Percentiles rank a stretch among this genome's conserved stretches.
phyloP scores from a whole-genome alignment of 2,888 invertebrate genomes.

The Apodemia zela region DNA sequence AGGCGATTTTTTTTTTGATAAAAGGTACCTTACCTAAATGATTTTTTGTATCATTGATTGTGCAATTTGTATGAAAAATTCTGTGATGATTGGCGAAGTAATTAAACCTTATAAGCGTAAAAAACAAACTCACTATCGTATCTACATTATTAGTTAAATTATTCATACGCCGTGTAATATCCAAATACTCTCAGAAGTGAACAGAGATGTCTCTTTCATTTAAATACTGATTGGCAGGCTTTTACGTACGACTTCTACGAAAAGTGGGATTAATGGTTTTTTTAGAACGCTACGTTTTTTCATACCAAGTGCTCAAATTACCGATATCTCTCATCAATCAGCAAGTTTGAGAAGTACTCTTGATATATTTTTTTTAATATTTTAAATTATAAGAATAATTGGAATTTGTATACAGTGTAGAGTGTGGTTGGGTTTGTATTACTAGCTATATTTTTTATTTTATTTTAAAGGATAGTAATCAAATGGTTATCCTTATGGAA shows the following conservation, averaged over 20 bases:
- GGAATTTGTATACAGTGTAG: too few relatives aligned
- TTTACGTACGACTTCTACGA: not conserved
- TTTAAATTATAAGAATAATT: not conserved
- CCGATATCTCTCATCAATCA: not conserved
- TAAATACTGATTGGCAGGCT: conserved; percentile 3
- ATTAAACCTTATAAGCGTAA: too few relatives aligned
- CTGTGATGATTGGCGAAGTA: too few relatives aligned
- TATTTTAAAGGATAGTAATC: too few relatives aligned
- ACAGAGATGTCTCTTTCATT: not conserved
- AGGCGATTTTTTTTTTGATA: too few relatives aligned
- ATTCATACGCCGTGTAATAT: not conserved
- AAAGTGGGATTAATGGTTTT: not conserved
- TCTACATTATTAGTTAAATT: not conserved
- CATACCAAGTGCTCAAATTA: not conserved
- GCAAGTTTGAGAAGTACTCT: not conserved
- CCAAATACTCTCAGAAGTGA: not conserved
- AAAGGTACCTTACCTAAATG: too few relatives aligned
- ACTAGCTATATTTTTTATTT: too few relatives aligned
- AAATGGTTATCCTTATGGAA: too few relatives aligned
- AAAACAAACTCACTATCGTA: not conserved
- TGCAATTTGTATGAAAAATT: too few relatives aligned
- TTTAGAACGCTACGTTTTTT: not conserved
- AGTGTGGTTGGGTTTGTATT: too few relatives aligned
- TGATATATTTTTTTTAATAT: not conserved
- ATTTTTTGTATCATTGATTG: too few relatives aligned